Percentiles rank a stretch among this genome's conserved stretches.
Evolutionary conservation across 2,888 invertebrate species (phyloP).

Genomic region (Bellardia pandia): DNA sequence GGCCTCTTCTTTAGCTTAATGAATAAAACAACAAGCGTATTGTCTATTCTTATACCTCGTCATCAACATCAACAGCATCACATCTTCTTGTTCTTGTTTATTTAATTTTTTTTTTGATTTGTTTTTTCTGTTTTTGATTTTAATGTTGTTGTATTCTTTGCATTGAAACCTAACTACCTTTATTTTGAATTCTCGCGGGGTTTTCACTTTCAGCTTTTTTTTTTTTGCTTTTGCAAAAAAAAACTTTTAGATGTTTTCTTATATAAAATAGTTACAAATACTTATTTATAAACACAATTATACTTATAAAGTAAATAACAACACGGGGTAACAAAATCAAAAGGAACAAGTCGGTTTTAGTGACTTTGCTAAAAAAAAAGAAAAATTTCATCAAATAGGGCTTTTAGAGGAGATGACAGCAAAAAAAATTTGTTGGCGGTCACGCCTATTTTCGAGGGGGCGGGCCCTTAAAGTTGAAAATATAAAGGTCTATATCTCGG

Average conservation of each 20-base stretch:
- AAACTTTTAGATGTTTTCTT: slow-evolving; percentile 19
- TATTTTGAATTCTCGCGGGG: slow-evolving; percentile 78
- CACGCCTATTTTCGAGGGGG: no score
- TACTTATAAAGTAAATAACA: neutral
- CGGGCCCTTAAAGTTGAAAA: no score
- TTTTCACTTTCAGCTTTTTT: slow-evolving; percentile 80
- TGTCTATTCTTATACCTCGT: slow-evolving; percentile 65
- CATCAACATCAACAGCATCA: slow-evolving; percentile 37
- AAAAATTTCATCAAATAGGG: no score
- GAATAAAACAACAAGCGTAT: slow-evolving; percentile 73
- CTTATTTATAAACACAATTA: neutral
- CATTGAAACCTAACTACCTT: slow-evolving; percentile 49
- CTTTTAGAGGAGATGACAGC: no score
- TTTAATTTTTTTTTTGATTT: slow-evolving; percentile 39
- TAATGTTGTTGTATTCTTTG: slow-evolving; percentile 19
- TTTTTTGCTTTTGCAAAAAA: slow-evolving; percentile 62
- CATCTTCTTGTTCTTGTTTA: slow-evolving; percentile 57
- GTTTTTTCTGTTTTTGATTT: slow-evolving; percentile 19
- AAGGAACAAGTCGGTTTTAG: no score
- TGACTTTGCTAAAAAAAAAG: no score
- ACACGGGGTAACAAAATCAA: slow-evolving; percentile 29
- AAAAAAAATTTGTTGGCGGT: no score
- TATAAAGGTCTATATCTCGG: no score
- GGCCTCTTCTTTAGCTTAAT: slow-evolving; percentile 71
- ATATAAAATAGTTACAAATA: slow-evolving; percentile 33